These are phyloP conservation scores for Amphimedon queenslandica DNA, from an alignment of 37 sponge, comb jelly and placozoan species.

Conservation along the genomic window DNA sequence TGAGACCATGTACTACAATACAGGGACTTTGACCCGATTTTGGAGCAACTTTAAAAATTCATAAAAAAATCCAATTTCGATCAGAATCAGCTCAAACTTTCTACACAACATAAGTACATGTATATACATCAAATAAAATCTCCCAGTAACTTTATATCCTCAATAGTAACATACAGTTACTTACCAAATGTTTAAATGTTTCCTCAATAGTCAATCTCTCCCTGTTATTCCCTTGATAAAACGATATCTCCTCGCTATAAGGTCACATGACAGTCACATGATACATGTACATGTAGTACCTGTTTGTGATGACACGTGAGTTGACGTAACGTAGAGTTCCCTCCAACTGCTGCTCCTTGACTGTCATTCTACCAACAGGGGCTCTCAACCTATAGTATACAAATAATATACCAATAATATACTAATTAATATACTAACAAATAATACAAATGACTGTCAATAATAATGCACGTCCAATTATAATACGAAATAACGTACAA, in stretches of 20 bases:
- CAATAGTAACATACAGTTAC: constrained; percentile 4
- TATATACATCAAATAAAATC: neutral
- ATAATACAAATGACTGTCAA: neutral
- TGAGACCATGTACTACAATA: too few relatives aligned
- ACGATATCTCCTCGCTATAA: constrained; percentile 93
- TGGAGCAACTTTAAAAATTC: too few relatives aligned
- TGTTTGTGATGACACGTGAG: constrained; percentile 88
- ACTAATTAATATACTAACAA: too few relatives aligned
- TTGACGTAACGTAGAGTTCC: constrained; percentile 87
- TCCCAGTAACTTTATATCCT: too few relatives aligned
- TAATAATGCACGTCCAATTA: constrained; percentile 15
- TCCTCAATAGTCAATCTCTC: constrained; percentile 68
- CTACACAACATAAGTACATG: too few relatives aligned
- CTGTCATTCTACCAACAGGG: constrained; percentile 87
- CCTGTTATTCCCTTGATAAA: constrained; percentile 82
- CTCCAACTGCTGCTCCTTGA: constrained; percentile 86
- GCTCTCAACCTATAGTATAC: constrained; percentile 73
- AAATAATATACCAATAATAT: too few relatives aligned
- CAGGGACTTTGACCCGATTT: neutral
- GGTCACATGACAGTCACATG: neutral
- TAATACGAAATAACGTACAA: constrained; percentile 14
- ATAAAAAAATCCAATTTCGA: too few relatives aligned
- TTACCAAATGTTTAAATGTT: constrained; percentile 69
- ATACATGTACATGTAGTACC: constrained; percentile 13
- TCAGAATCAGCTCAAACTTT: too few relatives aligned